Evolutionary conservation across 1,140 invertebrate species (phyloP).

Genomic region (Epicauta chinensis): DNA sequence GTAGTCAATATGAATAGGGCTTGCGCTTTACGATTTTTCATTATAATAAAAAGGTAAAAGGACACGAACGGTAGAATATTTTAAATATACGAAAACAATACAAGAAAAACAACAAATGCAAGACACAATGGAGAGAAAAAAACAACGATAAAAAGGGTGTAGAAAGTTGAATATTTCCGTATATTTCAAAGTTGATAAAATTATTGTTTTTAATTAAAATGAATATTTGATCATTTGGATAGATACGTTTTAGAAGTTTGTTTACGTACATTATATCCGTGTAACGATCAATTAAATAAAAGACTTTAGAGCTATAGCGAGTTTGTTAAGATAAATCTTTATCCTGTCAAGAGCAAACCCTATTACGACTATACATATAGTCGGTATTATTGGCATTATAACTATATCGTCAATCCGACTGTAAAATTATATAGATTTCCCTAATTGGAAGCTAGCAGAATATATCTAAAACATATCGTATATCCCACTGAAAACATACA

Average conservation of each 20-base stretch:
- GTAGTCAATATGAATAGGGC: conserved; percentile 9
- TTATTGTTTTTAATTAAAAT: no score
- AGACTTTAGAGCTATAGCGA: conserved; percentile 1
- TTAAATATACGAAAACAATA: not conserved
- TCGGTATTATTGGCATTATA: no score
- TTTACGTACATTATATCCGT: no score
- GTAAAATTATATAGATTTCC: not conserved
- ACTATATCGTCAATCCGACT: no score
- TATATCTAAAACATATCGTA: not conserved
- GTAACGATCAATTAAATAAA: conserved; percentile 11
- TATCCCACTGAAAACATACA: not conserved
- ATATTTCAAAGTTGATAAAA: no score
- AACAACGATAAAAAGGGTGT: not conserved
- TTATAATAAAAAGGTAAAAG: not conserved
- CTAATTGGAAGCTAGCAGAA: not conserved
- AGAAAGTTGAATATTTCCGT: no score
- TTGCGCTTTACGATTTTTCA: conserved; percentile 2
- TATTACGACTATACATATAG: no score
- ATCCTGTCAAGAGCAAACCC: conserved; percentile 8
- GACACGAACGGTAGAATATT: not conserved
- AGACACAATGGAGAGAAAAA: not conserved
- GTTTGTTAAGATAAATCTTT: conserved; percentile 12
- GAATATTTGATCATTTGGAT: no score
- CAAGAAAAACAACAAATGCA: not conserved
- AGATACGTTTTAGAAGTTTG: no score